phyloP scores from a whole-genome alignment of 2,888 invertebrate species.

The Zele albiditarsus region DNA sequence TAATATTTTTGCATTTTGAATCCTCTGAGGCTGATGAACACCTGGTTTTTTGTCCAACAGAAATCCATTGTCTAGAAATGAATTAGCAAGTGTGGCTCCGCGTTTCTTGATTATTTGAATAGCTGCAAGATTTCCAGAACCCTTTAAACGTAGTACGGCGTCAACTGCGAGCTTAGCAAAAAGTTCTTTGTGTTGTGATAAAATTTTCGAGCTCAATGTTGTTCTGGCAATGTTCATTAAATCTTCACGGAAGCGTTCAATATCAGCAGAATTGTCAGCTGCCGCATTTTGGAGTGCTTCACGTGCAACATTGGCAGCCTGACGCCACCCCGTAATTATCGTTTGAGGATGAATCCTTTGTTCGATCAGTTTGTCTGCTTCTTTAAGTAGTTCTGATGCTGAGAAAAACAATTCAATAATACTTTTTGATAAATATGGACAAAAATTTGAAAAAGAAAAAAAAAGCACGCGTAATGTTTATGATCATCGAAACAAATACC shows the following conservation, averaged over 20 bases:
- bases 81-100: conserved; percentile 94
- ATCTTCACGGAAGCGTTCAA: conserved; percentile 87
- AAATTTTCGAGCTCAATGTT: conserved; percentile 97
- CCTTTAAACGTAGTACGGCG: conserved; percentile 94
- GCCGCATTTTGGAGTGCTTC: conserved; percentile 86
- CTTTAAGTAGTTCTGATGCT: conserved; percentile 94
- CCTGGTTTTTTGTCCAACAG: conserved; percentile 97
- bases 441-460: too few species aligned
- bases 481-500: too few species aligned
- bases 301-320: conserved; percentile 88
- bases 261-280: conserved; percentile 87
- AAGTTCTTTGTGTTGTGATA: conserved; percentile 97
- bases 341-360: conserved; percentile 99
- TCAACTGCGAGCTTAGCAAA: conserved; percentile 97
- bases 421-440: too few species aligned
- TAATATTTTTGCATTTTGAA: conserved; percentile 96
- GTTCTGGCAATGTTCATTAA: conserved; percentile 97
- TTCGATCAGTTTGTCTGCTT: conserved; percentile 94
- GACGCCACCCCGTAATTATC: conserved; percentile 96
- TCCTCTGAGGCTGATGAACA: conserved; percentile 95
- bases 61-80: conserved; percentile 96
- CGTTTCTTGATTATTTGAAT: conserved; percentile 98
- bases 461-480: too few species aligned
- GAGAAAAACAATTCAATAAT: conserved; percentile 54
- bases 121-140: conserved; percentile 94